These are phyloP conservation scores for Keiferia lycopersicella DNA, from an alignment of 2,888 invertebrate genomes.

Conservation along the genomic window DNA sequence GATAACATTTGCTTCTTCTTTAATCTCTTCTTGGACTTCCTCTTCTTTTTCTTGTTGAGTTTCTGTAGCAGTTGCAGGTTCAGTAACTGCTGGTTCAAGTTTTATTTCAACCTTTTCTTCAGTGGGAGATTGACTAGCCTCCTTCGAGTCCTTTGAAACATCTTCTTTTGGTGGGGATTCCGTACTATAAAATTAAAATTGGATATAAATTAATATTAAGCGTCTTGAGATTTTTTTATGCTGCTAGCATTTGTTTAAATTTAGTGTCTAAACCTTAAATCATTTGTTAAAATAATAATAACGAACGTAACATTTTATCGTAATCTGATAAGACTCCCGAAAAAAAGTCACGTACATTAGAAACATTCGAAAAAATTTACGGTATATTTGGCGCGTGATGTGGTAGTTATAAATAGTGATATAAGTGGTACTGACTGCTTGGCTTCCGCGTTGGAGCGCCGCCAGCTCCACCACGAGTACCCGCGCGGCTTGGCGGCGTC, in stretches of 20 bases:
- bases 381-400: neutral
- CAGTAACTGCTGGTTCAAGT: neutral
- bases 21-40: conserved; percentile 30
- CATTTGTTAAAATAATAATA: neutral
- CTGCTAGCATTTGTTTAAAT: too few relatives aligned
- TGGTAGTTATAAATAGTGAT: conserved; percentile 13
- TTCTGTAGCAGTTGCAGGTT: conserved; percentile 28
- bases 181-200: conserved; percentile 41
- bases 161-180: conserved; percentile 62
- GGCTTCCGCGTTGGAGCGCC: conserved; percentile 74
- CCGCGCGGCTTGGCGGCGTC: conserved; percentile 70
- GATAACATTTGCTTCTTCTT: neutral
- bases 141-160: conserved; percentile 49
- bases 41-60: conserved; percentile 37
- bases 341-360: neutral
- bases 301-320: neutral
- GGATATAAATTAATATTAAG: neutral
- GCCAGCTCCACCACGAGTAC: conserved; percentile 86
- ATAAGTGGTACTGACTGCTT: conserved; percentile 50
- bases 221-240: too few relatives aligned
- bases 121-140: conserved; percentile 35
- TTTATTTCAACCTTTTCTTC: conserved; percentile 46
- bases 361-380: neutral
- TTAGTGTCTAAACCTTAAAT: too few relatives aligned
- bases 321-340: neutral